Percentiles rank a stretch among this genome's conserved stretches.
These are phyloP conservation scores for Eurytoma californica DNA, from an alignment of 2,888 invertebrate genomes.

Conservation along the genomic window DNA sequence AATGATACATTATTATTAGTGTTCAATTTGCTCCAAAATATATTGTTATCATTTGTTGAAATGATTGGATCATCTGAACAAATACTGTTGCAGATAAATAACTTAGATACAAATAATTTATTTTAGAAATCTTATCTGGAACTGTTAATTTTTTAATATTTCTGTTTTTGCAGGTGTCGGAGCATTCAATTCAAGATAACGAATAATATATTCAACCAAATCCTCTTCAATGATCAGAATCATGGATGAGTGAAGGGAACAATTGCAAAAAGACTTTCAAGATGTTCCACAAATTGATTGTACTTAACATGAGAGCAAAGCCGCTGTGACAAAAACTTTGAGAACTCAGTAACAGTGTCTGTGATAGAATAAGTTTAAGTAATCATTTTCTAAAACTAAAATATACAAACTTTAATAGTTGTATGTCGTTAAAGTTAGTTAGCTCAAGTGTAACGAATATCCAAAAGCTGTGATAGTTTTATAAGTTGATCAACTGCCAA, in stretches of 20 bases:
- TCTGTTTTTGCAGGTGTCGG: constrained; percentile 43
- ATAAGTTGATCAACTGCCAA: constrained; percentile 54
- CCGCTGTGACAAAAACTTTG: constrained; percentile 60
- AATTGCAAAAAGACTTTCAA: constrained; percentile 41
- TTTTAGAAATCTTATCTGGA: constrained; percentile 30
- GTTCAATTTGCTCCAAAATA: constrained; percentile 13
- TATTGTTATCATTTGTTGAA: not conserved
- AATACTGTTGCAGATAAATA: constrained; percentile 25
- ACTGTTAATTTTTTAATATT: constrained; percentile 31
- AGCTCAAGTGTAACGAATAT: constrained; percentile 17
- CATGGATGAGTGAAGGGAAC: constrained; percentile 21
- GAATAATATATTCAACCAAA: constrained; percentile 20
- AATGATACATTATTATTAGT: too few relatives aligned
- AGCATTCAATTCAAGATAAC: constrained; percentile 29
- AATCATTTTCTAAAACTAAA: constrained; percentile 18
- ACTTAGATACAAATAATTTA: constrained; percentile 14
- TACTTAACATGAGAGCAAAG: constrained; percentile 62
- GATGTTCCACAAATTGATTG: constrained; percentile 61
- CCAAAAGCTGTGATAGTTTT: constrained; percentile 36
- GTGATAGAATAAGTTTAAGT: constrained; percentile 51
- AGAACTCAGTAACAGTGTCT: constrained; percentile 44
- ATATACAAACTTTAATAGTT: constrained; percentile 23
- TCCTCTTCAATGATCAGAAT: not conserved
- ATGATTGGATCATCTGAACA: not conserved
- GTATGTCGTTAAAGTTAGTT: constrained; percentile 19